phyloP scores from a whole-genome alignment of 53 echinoderm and acorn worm species.

The Holothuria leucospilota region DNA sequence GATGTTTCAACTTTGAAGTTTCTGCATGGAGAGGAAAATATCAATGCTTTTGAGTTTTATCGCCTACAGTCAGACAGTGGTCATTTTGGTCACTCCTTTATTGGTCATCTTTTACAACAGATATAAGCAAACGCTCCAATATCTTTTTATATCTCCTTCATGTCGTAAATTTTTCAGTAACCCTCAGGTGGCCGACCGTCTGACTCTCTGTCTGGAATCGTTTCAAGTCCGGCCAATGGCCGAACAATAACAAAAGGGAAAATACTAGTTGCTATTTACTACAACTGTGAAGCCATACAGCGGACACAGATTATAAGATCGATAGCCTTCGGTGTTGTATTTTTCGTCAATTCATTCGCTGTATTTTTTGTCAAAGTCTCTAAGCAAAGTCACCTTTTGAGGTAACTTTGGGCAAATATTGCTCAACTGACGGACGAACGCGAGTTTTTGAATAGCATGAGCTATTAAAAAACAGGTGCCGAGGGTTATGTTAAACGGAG shows the following conservation, averaged over 20 bases:
- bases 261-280: constrained; percentile 9
- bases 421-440: constrained; percentile 1
- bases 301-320: constrained; percentile 3
- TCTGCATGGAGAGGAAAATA: too few relatives aligned
- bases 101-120: too few relatives aligned
- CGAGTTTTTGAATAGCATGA: background rate
- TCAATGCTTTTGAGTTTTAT: too few relatives aligned
- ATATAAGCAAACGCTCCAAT: too few relatives aligned
- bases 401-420: constrained; percentile 37
- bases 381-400: constrained; percentile 32
- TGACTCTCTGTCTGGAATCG: background rate
- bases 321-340: constrained; percentile 5
- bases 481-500: background rate
- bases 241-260: constrained; percentile 1
- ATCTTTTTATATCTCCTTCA: too few relatives aligned
- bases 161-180: too few relatives aligned
- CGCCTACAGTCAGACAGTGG: too few relatives aligned
- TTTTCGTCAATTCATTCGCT: background rate
- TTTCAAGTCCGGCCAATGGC: background rate
- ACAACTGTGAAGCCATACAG: background rate
- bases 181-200: background rate
- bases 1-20: too few relatives aligned
- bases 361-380: background rate
- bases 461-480: too few relatives aligned
- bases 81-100: too few relatives aligned